Evolutionary conservation across 2,888 invertebrate species (phyloP).

Genomic region (Acrobeloides nanus): DNA sequence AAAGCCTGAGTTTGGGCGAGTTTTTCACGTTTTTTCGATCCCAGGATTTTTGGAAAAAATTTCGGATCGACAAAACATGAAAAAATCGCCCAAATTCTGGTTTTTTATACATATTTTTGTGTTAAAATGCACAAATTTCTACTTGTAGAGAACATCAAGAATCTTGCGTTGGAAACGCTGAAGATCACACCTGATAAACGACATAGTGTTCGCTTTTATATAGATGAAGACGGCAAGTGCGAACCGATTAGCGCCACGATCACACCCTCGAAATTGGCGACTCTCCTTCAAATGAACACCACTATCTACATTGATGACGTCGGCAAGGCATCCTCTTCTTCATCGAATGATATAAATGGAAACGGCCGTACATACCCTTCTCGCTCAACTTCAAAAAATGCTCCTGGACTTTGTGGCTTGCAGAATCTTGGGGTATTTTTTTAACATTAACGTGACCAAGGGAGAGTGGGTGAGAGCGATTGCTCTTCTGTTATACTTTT

Average conservation of each 20-base stretch:
- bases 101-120: too few relatives aligned
- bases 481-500: too few relatives aligned
- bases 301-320: constrained; percentile 16
- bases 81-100: too few relatives aligned
- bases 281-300: constrained; percentile 14
- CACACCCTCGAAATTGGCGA: constrained; percentile 2
- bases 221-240: constrained; percentile 13
- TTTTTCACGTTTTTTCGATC: too few relatives aligned
- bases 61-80: too few relatives aligned
- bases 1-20: too few relatives aligned
- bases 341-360: constrained; percentile 9
- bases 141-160: too few relatives aligned
- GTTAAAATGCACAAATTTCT: too few relatives aligned
- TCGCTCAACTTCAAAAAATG: background rate
- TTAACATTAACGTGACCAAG: too few relatives aligned
- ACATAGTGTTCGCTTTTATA: constrained; percentile 14
- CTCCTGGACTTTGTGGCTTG: constrained; percentile 61
- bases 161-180: constrained; percentile 6
- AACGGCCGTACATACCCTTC: constrained; percentile 5
- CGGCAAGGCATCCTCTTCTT: too few relatives aligned
- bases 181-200: constrained; percentile 19
- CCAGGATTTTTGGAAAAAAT: too few relatives aligned
- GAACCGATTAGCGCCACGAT: constrained; percentile 14
- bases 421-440: constrained; percentile 76
- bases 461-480: too few relatives aligned